Percentiles rank a stretch among this genome's conserved stretches.
These are phyloP conservation scores for Acholoe squamosa DNA, from an alignment of 2,888 invertebrate genomes.

Conservation along the genomic window DNA sequence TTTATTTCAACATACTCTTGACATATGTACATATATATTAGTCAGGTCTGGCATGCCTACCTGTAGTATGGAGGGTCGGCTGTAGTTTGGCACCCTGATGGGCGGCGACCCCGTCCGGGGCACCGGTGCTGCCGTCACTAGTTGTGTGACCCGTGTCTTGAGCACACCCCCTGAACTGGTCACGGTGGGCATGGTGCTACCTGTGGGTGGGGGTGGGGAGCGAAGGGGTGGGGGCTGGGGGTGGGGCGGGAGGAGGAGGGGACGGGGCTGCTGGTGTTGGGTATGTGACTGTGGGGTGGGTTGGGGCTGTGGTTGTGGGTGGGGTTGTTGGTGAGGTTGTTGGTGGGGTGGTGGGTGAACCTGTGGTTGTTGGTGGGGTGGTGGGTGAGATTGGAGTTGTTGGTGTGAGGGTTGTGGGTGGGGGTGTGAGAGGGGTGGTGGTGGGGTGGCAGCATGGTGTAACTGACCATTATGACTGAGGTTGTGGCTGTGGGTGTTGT, in stretches of 20 bases:
- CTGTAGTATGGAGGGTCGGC: constrained; percentile 64
- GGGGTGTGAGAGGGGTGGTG: constrained; percentile 48
- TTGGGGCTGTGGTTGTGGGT: background rate
- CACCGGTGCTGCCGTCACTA: constrained; percentile 50
- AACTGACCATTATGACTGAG: constrained; percentile 51
- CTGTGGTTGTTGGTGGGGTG: background rate
- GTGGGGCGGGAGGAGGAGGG: constrained; percentile 46
- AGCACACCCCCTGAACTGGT: background rate
- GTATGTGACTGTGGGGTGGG: background rate
- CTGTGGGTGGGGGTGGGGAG: background rate
- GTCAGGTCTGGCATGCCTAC: background rate
- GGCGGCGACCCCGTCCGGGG: constrained; percentile 72
- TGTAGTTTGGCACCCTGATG: constrained; percentile 78
- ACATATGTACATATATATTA: no score
- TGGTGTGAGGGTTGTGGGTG: background rate
- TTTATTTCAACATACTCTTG: no score
- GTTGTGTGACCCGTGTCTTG: constrained; percentile 25
- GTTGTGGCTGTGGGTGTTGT: constrained; percentile 3
- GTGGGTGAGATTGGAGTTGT: background rate
- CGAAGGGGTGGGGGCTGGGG: constrained; percentile 42
- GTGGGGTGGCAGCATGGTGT: constrained; percentile 22
- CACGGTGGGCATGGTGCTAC: background rate
- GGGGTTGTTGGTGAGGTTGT: background rate
- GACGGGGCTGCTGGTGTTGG: background rate
- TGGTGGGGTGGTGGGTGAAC: background rate